Evolutionary conservation across 2,113 vertebrate species (phyloP).

Genomic region (Pampusana beccarii): DNA sequence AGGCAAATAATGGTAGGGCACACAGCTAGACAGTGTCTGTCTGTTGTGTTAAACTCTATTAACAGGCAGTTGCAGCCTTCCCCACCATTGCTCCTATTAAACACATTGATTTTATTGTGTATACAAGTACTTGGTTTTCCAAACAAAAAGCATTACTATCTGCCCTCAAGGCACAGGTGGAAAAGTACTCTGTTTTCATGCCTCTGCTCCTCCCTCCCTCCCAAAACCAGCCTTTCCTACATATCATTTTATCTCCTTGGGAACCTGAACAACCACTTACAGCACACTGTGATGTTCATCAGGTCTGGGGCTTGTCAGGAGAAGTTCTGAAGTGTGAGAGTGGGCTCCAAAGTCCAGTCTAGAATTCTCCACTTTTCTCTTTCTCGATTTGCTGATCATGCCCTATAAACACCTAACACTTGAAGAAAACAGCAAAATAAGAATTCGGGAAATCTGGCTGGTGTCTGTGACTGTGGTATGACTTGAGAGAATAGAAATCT

Average conservation of each 20-base stretch:
- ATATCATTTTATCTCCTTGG: background rate
- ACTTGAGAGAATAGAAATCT: background rate
- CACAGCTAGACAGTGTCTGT: background rate
- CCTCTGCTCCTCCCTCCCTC: background rate
- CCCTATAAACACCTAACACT: background rate
- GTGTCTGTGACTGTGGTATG: background rate
- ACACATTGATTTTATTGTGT: background rate
- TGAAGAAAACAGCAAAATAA: background rate
- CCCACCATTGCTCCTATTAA: background rate
- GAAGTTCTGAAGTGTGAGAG: background rate
- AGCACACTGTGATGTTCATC: background rate
- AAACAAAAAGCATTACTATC: background rate
- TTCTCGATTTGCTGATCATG: accelerated
- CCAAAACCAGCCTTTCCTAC: background rate
- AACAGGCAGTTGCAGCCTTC: background rate
- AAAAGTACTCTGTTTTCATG: background rate
- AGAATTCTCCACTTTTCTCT: background rate
- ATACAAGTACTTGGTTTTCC: background rate
- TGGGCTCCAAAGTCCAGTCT: background rate
- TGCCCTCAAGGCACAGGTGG: background rate
- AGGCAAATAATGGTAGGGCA: background rate
- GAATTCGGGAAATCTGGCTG: background rate
- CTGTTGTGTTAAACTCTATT: background rate
- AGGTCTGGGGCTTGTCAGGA: background rate
- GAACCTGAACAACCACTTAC: background rate